Percentiles rank a stretch among this genome's conserved stretches.
phyloP scores from a whole-genome alignment of 2,888 invertebrate genomes.

The Thereva unica region DNA sequence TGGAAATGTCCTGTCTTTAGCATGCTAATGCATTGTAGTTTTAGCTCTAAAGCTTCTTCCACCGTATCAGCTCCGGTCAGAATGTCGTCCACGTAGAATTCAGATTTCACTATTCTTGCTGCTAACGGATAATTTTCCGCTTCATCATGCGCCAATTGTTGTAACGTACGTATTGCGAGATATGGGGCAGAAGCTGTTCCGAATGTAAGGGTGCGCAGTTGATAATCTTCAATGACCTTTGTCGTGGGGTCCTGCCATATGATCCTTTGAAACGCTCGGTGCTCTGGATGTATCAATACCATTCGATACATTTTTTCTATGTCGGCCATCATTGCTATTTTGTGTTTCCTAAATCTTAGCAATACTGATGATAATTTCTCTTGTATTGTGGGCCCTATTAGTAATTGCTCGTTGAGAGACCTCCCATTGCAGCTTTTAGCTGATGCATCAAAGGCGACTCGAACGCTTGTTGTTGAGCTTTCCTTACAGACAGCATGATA shows the following conservation, averaged over 20 bases:
- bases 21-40: neutral
- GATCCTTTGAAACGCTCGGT: slow-evolving; percentile 9
- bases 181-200: slow-evolving; percentile 15
- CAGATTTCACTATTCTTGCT: neutral
- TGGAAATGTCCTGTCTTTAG: no score
- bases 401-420: neutral
- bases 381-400: neutral
- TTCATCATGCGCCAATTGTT: slow-evolving; percentile 10
- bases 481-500: neutral
- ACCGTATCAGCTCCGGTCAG: neutral
- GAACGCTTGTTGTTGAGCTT: neutral
- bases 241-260: neutral
- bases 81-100: slow-evolving; percentile 3
- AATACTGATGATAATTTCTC: neutral
- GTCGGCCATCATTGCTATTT: no score
- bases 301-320: slow-evolving; percentile 10
- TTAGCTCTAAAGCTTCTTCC: neutral
- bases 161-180: slow-evolving; percentile 8
- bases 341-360: neutral
- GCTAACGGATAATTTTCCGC: neutral
- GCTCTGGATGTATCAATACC: neutral
- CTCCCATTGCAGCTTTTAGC: neutral
- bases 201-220: no score
- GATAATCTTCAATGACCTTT: neutral
- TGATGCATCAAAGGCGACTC: slow-evolving; percentile 10